Percentiles rank a stretch among this genome's conserved stretches.
Evolutionary conservation across 1,140 invertebrate species (phyloP).

Genomic region (Papilio polytes): DNA sequence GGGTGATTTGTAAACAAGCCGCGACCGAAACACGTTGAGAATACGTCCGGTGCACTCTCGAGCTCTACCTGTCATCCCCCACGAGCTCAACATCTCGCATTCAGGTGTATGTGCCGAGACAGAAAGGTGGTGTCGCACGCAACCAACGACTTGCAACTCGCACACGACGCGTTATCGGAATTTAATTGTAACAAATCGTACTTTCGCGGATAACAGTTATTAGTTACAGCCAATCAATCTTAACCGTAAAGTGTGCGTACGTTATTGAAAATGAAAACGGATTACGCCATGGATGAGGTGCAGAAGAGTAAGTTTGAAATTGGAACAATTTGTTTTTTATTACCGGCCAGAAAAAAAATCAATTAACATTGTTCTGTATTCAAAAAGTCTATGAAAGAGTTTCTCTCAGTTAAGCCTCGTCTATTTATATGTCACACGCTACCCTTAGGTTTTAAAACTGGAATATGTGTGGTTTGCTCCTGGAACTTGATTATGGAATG

Average conservation of each 20-base stretch:
- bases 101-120: conserved; percentile 67
- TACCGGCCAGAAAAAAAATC: neutral
- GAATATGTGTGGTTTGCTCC: neutral
- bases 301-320: conserved; percentile 76
- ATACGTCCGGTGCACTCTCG: conserved; percentile 65
- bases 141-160: conserved; percentile 21
- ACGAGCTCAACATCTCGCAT: conserved; percentile 53
- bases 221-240: conserved; percentile 46
- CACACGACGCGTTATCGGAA: conserved; percentile 47
- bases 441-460: neutral
- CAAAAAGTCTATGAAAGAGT: neutral
- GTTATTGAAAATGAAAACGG: conserved; percentile 75
- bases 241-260: conserved; percentile 60
- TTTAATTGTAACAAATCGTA: conserved; percentile 70
- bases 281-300: conserved; percentile 81
- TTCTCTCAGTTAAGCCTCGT: neutral
- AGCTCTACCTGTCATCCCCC: conserved; percentile 65
- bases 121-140: conserved; percentile 69
- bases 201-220: conserved; percentile 51
- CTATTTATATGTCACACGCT: neutral
- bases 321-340: conserved; percentile 13
- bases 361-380: neutral
- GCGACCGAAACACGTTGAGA: conserved; percentile 53
- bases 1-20: conserved; percentile 65
- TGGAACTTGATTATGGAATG: neutral